Evolutionary conservation across 2,888 invertebrate genomes (phyloP).

Genomic region (Patella pellucida): DNA sequence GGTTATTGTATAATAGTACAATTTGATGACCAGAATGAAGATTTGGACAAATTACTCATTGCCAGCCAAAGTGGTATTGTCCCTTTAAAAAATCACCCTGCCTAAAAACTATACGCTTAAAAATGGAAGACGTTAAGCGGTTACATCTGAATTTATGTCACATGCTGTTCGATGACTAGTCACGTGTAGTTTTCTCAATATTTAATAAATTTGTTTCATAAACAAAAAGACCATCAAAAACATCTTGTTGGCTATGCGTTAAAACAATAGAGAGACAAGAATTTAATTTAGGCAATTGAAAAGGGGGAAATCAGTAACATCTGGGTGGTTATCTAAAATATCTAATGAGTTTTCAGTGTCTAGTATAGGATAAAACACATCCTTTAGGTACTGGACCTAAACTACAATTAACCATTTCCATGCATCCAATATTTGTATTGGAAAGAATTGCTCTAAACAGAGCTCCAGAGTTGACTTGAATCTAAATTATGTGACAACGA

Average conservation of each 20-base stretch:
- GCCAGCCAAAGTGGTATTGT: too few relatives aligned
- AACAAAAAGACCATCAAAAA: neutral
- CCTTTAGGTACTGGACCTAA: too few relatives aligned
- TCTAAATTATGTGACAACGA: too few relatives aligned
- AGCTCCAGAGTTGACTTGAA: too few relatives aligned
- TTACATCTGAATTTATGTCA: conserved; percentile 8
- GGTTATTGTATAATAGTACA: too few relatives aligned
- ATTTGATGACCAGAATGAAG: too few relatives aligned
- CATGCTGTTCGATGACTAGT: too few relatives aligned
- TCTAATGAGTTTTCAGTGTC: neutral
- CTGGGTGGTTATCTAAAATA: neutral
- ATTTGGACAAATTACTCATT: too few relatives aligned
- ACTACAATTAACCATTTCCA: too few relatives aligned
- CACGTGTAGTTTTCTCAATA: neutral
- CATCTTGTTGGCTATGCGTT: conserved; percentile 6
- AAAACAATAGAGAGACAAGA: neutral
- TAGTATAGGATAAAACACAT: neutral
- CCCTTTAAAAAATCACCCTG: neutral
- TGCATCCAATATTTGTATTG: too few relatives aligned
- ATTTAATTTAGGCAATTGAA: neutral
- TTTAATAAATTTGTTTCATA: neutral
- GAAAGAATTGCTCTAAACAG: too few relatives aligned
- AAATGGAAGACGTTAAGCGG: neutral
- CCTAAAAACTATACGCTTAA: neutral
- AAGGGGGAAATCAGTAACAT: neutral